Evolutionary conservation across 1,140 invertebrate species (phyloP), one percentile per base, ranked within the genome.

Genomic region (Luehdorfia chinensis): DNA sequence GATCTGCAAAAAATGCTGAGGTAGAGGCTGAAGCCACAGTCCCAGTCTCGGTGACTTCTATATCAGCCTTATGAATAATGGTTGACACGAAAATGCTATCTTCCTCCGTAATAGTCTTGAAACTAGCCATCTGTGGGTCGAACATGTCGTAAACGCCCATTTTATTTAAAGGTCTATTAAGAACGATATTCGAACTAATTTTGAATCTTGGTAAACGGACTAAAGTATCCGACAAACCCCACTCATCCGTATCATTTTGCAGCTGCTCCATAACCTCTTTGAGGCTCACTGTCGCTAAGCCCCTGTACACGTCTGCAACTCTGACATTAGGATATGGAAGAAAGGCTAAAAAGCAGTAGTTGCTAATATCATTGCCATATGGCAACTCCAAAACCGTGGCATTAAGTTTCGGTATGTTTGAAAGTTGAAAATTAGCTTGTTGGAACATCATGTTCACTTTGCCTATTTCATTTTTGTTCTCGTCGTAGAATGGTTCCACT

Each of bases 11-110:
- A 15, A 53, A 62, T 4, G 67, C 71, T 2, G 64, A 50, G 1
- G 92, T 90, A 7, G 89, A 88, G 0, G 93, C 93, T 4, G 90
- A 88, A 2, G 93, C 94, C 12, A 92, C 88, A 7, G 91, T 94
- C 8, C 94, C 94, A 54, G 92, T 85, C 77, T 96, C 94, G 53
- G 93, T 91, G 0, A 95, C 91, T 65, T 93, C 90, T 56, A 96
- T 92, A 61, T 91, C 92, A 8, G 93, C 91, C 57, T 93, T 93
- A 66, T 95, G 94, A 11, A 94, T 64, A 8, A 85, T 84, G 51
- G 64, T 79, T 62, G 61, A 93, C 68, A 88, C 81, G 71, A 56
- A 93, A 30, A 90, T 59, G 28, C 74, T 55, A 33, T 89, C 15
- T 0, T 12, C 69, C 2, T 86, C 67, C 1, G 89, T 75, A 16